Conservation (phyloP, 2,888 invertebrate species). For the Caenorhabditis uteleia region DNA sequence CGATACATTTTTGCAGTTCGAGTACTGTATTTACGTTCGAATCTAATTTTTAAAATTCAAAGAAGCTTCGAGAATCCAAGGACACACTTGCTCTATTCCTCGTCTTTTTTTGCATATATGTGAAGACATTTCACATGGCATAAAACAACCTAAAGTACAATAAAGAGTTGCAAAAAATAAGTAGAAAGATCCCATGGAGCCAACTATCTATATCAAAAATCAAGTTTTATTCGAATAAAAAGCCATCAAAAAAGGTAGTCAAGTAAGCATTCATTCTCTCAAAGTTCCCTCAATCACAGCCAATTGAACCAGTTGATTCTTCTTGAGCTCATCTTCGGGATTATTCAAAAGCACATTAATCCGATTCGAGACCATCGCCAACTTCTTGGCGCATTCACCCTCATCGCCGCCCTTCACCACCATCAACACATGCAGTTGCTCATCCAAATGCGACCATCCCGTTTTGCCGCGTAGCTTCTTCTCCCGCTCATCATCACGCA, state of each 20-base stretch:
- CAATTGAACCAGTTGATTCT: conserved; percentile 25
- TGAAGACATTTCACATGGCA: too few relatives aligned
- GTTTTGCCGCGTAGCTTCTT: conserved; percentile 15
- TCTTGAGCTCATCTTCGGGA: conserved; percentile 14
- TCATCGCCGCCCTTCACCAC: conserved; percentile 4
- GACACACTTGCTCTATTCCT: too few relatives aligned
- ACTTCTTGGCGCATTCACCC: conserved; percentile 5
- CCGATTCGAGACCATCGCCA: conserved; percentile 3
- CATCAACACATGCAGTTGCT: conserved; percentile 27
- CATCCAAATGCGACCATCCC: conserved; percentile 33
- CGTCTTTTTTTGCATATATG: too few relatives aligned
- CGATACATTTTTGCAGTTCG: too few relatives aligned
- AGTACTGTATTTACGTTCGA: too few relatives aligned
- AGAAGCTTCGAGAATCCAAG: too few relatives aligned
- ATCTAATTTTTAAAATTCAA: too few relatives aligned
- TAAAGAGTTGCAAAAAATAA: too few relatives aligned
- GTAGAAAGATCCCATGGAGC: too few relatives aligned
- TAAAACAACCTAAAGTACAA: too few relatives aligned
- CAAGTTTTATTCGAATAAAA: conserved; percentile 24
- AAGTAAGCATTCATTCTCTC: conserved; percentile 6
- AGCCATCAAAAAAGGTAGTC: conserved; percentile 2
- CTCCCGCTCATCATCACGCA: conserved; percentile 23
- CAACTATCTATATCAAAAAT: too few relatives aligned
- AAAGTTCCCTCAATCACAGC: conserved; percentile 36
- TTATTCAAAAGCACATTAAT: conserved; percentile 18